These are phyloP conservation scores for Schlechtendalia chinensis DNA, from an alignment of 1,140 invertebrate species.

Conservation along the genomic window DNA sequence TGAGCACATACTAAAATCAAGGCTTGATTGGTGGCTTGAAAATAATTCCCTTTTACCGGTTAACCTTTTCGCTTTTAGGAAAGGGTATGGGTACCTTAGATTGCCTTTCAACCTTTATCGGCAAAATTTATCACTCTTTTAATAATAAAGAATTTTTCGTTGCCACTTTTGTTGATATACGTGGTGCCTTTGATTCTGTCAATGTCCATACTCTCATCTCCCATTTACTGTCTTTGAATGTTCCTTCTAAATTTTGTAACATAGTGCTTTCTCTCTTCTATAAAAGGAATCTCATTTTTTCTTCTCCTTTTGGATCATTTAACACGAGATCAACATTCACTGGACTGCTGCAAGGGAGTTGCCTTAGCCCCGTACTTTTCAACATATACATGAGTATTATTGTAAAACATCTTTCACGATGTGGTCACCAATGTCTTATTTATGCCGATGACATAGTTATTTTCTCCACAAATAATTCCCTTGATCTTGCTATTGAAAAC, in stretches of 20 bases:
- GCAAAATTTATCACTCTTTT: not conserved
- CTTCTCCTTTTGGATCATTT: not conserved
- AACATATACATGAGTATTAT: not conserved
- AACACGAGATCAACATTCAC: not conserved
- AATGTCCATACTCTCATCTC: too few relatives aligned
- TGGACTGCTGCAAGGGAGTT: not conserved
- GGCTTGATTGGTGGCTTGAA: conserved; percentile 15
- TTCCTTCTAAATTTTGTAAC: not conserved
- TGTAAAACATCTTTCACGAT: not conserved
- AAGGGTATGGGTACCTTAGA: not conserved
- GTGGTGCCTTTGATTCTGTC: not conserved
- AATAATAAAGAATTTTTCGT: not conserved
- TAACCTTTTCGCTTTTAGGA: conserved; percentile 10
- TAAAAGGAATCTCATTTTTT: not conserved
- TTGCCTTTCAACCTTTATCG: not conserved
- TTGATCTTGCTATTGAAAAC: not conserved
- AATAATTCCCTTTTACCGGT: not conserved
- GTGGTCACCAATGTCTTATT: not conserved
- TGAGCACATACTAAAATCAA: not conserved
- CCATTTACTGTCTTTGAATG: too few relatives aligned
- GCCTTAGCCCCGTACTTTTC: not conserved
- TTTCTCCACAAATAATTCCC: not conserved
- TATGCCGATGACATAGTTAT: not conserved
- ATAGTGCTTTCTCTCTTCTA: not conserved
- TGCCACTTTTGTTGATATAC: conserved; percentile 1